Conservation (phyloP, 35 echinoderm and acorn worm genomes). For the Eucidaris tribuloides region DNA sequence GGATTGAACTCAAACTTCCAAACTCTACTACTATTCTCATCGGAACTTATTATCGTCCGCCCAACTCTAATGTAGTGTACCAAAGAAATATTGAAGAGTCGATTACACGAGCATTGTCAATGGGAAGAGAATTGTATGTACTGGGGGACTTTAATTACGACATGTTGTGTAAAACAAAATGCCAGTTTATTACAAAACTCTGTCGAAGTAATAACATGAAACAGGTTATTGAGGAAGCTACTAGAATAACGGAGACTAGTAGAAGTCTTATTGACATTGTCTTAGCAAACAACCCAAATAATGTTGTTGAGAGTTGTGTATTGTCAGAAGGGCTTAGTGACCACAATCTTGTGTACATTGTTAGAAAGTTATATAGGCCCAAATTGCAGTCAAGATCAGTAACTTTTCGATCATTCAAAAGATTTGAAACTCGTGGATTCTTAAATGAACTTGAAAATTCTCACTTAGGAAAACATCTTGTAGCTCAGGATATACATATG, state of each 20-base stretch:
- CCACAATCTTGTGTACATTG: background rate
- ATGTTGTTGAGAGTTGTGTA: background rate
- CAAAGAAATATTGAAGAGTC: background rate
- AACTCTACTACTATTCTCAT: background rate
- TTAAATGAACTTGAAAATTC: background rate
- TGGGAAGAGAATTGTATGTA: background rate
- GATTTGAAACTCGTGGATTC: background rate
- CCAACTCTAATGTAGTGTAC: background rate
- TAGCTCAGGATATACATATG: background rate
- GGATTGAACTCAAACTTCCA: background rate
- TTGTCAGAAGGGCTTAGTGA: background rate
- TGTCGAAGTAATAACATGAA: background rate
- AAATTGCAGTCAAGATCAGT: background rate
- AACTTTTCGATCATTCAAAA: background rate
- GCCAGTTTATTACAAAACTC: background rate
- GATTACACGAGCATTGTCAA: background rate
- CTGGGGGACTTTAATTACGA: background rate
- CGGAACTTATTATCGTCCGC: background rate
- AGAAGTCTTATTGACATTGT: conserved; percentile 22
- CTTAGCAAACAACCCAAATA: background rate
- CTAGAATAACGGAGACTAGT: background rate
- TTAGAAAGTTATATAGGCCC: background rate
- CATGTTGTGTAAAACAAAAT: background rate
- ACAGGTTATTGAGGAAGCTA: background rate
- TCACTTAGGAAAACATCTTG: background rate